Evolutionary conservation across 2,888 invertebrate species (phyloP), one percentile per base, ranked within the genome.

Genomic region (Sisyra terminalis): DNA sequence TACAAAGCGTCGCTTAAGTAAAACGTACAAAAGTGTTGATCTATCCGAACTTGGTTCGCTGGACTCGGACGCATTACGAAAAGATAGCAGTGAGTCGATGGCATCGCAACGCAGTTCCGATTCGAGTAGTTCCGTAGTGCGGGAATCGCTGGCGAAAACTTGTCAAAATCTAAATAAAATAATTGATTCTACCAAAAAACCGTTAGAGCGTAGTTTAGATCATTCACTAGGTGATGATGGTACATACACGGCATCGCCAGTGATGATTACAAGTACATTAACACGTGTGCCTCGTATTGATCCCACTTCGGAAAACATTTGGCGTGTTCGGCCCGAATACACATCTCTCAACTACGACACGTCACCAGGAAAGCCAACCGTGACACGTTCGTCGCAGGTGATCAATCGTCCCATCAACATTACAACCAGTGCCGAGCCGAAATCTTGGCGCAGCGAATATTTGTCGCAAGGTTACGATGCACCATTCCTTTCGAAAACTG

Each of bases 11-110:
- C 55, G 52, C 55, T 57, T 57, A 15, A 55, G 49, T 39, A 58
- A 57, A 50, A 46, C 55, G 46, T 53, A 63, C 53, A 54, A 64
- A 57, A 56, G 58, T 46, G 48, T 57, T 46, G 53, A 56, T 52
- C 50, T 56, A 50, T 52, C 56, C 44, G 56, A 65, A 44, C 49
- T 57, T 34, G 57, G 58, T 40, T 42, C 44, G 10, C 14, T 37
- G 10, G 36, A 44, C 2, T 8, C 39, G 11, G 32, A 44, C 4
- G 7, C 38, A 6, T 55, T 59, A 2, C 63, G 65, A 42, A 71
- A 71, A 52, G 69, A 68, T 24, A 71, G 71, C 46, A 60, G 66
- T 35, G 71, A 72, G 49, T 70, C 70, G 31, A 54, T 71, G 37
- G 63, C 64, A 6, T 70, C 70, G 13, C 68, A 67, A 47, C 58